Evolutionary conservation across 2,797 vertebrate genomes (phyloP), one percentile per base, ranked within the genome.

Genomic region (Crenuchus spilurus): DNA sequence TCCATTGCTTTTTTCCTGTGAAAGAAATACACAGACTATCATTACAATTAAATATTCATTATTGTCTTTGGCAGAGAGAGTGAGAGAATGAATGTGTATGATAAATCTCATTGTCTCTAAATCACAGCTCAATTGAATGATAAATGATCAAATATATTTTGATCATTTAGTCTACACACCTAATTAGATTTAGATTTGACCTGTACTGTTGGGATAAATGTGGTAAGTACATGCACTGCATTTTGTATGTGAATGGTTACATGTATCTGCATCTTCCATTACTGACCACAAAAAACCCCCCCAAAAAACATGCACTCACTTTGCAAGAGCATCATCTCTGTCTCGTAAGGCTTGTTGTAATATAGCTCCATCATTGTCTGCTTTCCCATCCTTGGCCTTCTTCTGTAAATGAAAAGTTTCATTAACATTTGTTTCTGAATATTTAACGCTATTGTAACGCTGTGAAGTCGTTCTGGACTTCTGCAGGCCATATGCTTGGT

Each of bases 1-100:
- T 96, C 94, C 93, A 95, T 91, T 0, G 90, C 93, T 70, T 76
- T 91, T 83, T 96, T 95, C 85, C 94, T 96, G 33, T 65, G 13
- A 22, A 6, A 3, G 22, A 44, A 55, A 13, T 8, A 26, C 33
- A 67, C 28, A 18, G 24, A 16, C 1, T 22, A 18, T 16, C n/a
- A 44, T n/a, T 1, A 5, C n/a, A 51, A 44, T 7, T 41, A 22
- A 14, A 46, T n/a, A 11, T 11, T 1, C n/a, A n/a, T n/a, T n/a
- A n/a, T n/a, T n/a, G n/a, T n/a, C n/a, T n/a, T n/a, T n/a, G n/a
- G n/a, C n/a, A n/a, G n/a, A n/a, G n/a, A n/a, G n/a, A n/a, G n/a
- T n/a, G n/a, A n/a, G n/a, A n/a, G n/a, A n/a, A n/a, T n/a, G n/a
- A n/a, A n/a, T n/a, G n/a, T n/a, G n/a, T n/a, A n/a, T n/a, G n/a